These are phyloP conservation scores for Sipha maydis DNA, from an alignment of 2,888 invertebrate species.

Conservation along the genomic window DNA sequence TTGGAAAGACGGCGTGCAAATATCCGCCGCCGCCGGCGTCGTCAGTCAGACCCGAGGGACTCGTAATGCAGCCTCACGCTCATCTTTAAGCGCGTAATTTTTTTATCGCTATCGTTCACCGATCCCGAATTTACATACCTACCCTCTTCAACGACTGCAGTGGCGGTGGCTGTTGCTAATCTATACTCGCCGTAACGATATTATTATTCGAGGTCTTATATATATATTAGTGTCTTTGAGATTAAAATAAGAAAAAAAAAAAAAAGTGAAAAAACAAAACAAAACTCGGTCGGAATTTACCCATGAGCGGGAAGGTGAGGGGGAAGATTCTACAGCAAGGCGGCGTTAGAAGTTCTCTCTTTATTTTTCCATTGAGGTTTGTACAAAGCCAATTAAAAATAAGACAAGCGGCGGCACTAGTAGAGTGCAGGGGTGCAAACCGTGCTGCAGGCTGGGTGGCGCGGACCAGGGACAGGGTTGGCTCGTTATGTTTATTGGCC, in stretches of 20 bases:
- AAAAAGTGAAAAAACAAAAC: not conserved
- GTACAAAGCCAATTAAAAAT: constrained; percentile 63
- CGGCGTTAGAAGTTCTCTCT: constrained; percentile 44
- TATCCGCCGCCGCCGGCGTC: not conserved
- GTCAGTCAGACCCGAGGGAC: constrained; percentile 41
- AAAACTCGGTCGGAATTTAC: constrained; percentile 29
- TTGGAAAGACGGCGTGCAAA: constrained; percentile 19
- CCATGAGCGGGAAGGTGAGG: not conserved
- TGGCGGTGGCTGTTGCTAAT: constrained; percentile 29
- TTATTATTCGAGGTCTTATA: constrained; percentile 52
- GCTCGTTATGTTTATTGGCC: constrained; percentile 69
- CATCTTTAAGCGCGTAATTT: constrained; percentile 53
- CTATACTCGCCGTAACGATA: constrained; percentile 55
- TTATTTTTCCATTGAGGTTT: constrained; percentile 63
- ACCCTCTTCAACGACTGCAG: not conserved
- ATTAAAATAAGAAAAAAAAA: constrained; percentile 51
- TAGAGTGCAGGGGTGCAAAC: not conserved
- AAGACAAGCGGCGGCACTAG: constrained; percentile 62
- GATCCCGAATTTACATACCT: constrained; percentile 52
- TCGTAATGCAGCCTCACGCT: constrained; percentile 6
- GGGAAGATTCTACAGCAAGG: no score
- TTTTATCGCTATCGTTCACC: constrained; percentile 56
- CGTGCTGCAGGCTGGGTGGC: constrained; percentile 63
- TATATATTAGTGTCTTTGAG: constrained; percentile 46
- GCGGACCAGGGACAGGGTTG: constrained; percentile 1